Evolutionary conservation across 2,888 invertebrate species (phyloP), one percentile per base, ranked within the genome.

Genomic region (Torymus aiolomorphi): DNA sequence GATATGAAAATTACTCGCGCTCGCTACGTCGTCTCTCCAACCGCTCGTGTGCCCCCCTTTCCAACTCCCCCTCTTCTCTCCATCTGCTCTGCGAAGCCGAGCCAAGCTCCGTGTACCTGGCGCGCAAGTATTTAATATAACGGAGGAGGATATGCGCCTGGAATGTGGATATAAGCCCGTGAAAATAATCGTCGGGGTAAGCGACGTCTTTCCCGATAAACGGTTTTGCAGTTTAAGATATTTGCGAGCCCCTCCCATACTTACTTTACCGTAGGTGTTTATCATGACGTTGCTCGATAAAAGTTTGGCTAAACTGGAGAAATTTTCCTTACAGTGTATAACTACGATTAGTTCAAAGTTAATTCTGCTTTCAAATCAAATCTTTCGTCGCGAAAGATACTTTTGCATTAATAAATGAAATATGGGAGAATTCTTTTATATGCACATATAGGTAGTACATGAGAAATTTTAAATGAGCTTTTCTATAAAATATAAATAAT

Each of bases 71-170:
- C 31, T 8, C 54, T 11, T 1, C 24, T 31, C 18, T 18, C 20
- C 31, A 31, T 31, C 31, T 31, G 31, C 31, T 31, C 31, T 31
- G 8, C 31, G 31, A 31, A 5, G 12, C 14, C 54, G 2, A 31
- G 52, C 57, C 10, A 56, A 49, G 69, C 65, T 49, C 14, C 52
- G 42, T 61, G 31, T 78, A 81, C 78, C 81, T 80, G 75, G 70
- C 67, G 57, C 77, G 24, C 83, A 83, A 82, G 76, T 83, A 82
- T 84, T 84, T 83, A 83, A 84, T 83, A 82, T 83, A 78, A 80
- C 73, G 78, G 57, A 74, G 72, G 61, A 80, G 69, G 56, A 78
- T 76, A 72, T 57, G 83, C 71, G 78, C 75, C 63, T 24, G 77
- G 78, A 78, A 82, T 80, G 67, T 75, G 77, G 81, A 81, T 81